Evolutionary conservation across 2,888 invertebrate genomes (phyloP), one percentile per base, ranked within the genome.

Genomic region (Rhimphoctona megacephalus): DNA sequence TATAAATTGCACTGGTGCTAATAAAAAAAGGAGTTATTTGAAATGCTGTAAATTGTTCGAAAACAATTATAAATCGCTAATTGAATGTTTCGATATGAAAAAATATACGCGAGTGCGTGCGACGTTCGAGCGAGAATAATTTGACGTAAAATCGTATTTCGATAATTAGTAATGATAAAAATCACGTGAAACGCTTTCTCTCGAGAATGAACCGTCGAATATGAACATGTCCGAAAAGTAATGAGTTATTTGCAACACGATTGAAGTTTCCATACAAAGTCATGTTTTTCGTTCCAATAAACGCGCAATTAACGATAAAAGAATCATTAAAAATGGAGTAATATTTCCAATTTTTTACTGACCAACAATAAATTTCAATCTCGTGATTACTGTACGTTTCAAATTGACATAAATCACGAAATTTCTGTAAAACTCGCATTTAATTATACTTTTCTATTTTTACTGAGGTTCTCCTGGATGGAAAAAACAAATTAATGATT

Each of bases 1-100:
- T 39, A 57, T 67, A 77, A 86, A 83, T 86, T 86, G 83, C 86
- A 86, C 83, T 70, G 77, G 33, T 80, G 52, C 86, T 67, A 67
- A 49, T 69, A 57, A 49, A 66, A 77, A 69, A 39, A 66, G 46
- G 19, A 43, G 43, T 39, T 36, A 43, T 39, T 25, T 33, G n/a
- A 33, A 66, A 52, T 61, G 79, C 66, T 69, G 74, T 52, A 25
- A 82, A 49, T 49, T 67, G 49, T 74, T 79, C 74, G 52, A 73
- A 73, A 52, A 80, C n/a, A 72, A 52, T 25, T 30, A 54, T 64
- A 76, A 49, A 17, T 78, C 8, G 74, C 70, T 52, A 69, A 85
- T 54, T 77, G 72, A 85, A 85, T 76, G 79, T 70, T 66, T 46
- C 70, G 70, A 81, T 39, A 70, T 67, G 64, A 66, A 73, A 67